phyloP scores from a whole-genome alignment of 2,797 vertebrate genomes.

The Molothrus aeneus region DNA sequence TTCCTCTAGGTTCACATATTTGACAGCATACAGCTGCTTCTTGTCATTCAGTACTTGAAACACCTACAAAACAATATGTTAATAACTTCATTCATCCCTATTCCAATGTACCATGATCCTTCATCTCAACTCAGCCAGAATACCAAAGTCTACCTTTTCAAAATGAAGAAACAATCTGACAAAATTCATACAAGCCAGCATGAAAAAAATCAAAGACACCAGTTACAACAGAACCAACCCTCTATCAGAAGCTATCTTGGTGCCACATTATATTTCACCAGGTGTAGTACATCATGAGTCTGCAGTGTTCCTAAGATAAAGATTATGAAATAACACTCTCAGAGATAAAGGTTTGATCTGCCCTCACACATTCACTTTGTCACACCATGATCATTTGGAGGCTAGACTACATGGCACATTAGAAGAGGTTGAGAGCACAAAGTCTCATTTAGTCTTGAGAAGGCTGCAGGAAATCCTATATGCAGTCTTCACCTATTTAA shows the following conservation, averaged over 20 bases:
- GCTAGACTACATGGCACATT: neutral
- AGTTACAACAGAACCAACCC: neutral
- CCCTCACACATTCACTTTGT: neutral
- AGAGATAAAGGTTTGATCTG: neutral
- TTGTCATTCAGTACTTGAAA: slow-evolving; percentile 94
- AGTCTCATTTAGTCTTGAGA: neutral
- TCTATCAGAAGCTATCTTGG: neutral
- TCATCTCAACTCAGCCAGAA: neutral
- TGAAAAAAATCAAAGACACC: neutral
- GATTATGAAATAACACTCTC: neutral
- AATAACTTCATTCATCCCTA: neutral
- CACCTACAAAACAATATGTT: slow-evolving; percentile 78
- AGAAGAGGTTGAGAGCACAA: neutral
- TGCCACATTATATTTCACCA: neutral
- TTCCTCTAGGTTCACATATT: slow-evolving; percentile 92
- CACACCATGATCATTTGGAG: neutral
- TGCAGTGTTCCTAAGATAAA: neutral
- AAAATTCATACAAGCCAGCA: neutral
- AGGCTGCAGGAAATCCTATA: neutral
- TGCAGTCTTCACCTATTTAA: neutral
- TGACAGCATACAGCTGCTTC: slow-evolving; percentile 92
- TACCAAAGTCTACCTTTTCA: neutral
- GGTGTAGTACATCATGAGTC: neutral
- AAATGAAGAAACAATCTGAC: neutral
- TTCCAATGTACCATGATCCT: neutral